phyloP scores from a whole-genome alignment of 2,797 vertebrate genomes.

The Forpus xanthops region DNA sequence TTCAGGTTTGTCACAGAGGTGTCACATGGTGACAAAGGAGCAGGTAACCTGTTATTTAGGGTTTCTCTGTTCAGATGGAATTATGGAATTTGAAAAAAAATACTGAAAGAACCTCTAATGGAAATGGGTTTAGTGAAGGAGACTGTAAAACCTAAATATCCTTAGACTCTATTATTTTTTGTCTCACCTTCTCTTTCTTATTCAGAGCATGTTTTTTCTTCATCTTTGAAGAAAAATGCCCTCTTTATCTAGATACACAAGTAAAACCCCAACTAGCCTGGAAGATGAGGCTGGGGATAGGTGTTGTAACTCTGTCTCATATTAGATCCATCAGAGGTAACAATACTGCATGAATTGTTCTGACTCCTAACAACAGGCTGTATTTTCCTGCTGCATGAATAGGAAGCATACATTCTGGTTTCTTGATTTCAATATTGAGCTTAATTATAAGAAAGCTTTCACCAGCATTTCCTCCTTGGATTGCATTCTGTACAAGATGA shows the following conservation, averaged over 20 bases:
- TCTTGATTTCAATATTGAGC: not conserved
- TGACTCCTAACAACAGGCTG: not conserved
- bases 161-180: not conserved
- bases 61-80: not conserved
- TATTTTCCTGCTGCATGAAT: not conserved
- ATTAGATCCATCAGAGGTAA: not conserved
- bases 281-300: not conserved
- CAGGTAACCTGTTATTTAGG: not conserved
- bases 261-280: not conserved
- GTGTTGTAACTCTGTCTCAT: not conserved
- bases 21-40: rapidly evolving
- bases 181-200: not conserved
- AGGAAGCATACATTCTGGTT: not conserved
- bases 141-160: not conserved
- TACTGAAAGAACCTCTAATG: not conserved
- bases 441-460: not conserved
- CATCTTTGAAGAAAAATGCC: not conserved
- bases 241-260: not conserved
- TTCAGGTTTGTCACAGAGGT: not conserved
- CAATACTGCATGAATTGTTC: not conserved
- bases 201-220: not conserved
- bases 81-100: not conserved
- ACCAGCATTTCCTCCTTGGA: not conserved
- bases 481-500: not conserved
- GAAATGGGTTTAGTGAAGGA: not conserved